A percentile compares a stretch with the other conserved stretches of the same genome.
Evolutionary conservation across 2,888 invertebrate species (phyloP).

Genomic region (Agonopterix heracliana): DNA sequence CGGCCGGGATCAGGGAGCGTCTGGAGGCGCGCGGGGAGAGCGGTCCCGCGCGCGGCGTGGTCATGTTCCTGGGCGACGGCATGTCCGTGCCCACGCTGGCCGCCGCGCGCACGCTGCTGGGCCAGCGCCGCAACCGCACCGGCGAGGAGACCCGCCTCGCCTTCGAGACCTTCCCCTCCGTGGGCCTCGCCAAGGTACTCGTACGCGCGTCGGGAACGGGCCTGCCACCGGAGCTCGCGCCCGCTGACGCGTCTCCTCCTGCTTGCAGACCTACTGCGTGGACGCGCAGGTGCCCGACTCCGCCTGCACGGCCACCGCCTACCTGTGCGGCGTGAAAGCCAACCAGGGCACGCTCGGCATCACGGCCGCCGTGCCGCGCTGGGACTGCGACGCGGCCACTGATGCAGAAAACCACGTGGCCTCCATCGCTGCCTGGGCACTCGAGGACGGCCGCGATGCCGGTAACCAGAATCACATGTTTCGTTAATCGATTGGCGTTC

Average conservation of each 20-base stretch:
- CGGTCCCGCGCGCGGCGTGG: slow-evolving; percentile 73
- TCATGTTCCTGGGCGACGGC: slow-evolving; percentile 83
- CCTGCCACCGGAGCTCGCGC: background rate
- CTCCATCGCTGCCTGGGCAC: slow-evolving; percentile 81
- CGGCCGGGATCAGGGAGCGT: slow-evolving; percentile 83
- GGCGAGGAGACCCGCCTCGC: slow-evolving; percentile 77
- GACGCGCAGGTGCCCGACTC: slow-evolving; percentile 71
- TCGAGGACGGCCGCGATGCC: slow-evolving; percentile 55
- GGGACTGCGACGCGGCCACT: slow-evolving; percentile 74
- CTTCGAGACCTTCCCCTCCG: slow-evolving; percentile 78
- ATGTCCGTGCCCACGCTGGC: slow-evolving; percentile 83
- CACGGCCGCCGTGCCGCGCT: slow-evolving; percentile 54
- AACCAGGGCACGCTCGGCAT: slow-evolving; percentile 67
- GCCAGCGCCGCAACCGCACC: slow-evolving; percentile 60
- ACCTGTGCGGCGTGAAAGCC: slow-evolving; percentile 66
- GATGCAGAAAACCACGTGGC: slow-evolving; percentile 66
- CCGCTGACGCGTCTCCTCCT: slow-evolving; percentile 24
- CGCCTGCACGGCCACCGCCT: slow-evolving; percentile 72
- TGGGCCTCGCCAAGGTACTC: slow-evolving; percentile 55
- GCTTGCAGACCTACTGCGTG: slow-evolving; percentile 62
- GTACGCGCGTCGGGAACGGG: no score
- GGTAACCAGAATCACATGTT: slow-evolving; percentile 25
- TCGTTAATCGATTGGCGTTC: background rate
- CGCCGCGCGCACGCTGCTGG: slow-evolving; percentile 75
- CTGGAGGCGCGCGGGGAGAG: slow-evolving; percentile 39